phyloP scores from a whole-genome alignment of 2,888 invertebrate species.

The Cantharis rufa region DNA sequence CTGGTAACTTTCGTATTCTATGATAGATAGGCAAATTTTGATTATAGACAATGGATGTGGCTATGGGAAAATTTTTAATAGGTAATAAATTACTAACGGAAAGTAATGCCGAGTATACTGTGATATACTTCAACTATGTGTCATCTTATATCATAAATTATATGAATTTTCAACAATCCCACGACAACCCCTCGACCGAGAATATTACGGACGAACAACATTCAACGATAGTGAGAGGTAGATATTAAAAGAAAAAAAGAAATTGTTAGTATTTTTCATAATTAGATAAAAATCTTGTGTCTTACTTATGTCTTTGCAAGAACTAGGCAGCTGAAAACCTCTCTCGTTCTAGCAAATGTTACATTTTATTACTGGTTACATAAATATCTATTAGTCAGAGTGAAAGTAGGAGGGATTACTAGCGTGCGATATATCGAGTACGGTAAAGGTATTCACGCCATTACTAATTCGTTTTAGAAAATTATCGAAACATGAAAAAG shows the following conservation, averaged over 20 bases:
- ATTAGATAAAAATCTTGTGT: too few species aligned
- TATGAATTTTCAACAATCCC: not conserved
- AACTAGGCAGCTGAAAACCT: too few species aligned
- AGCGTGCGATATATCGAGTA: too few species aligned
- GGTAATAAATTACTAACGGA: not conserved
- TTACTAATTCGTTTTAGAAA: not conserved
- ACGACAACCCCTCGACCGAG: not conserved
- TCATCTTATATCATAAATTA: not conserved
- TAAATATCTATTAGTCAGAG: too few species aligned
- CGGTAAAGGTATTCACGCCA: too few species aligned
- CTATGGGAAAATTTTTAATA: not conserved
- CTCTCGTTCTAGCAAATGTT: too few species aligned
- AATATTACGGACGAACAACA: not conserved
- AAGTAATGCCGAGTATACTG: not conserved
- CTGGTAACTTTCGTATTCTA: not conserved
- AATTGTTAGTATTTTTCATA: too few species aligned
- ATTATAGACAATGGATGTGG: not conserved
- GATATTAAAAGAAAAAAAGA: too few species aligned
- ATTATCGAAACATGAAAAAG: not conserved
- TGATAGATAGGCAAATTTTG: not conserved
- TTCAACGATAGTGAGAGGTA: not conserved
- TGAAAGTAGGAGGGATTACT: too few species aligned
- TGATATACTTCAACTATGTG: not conserved
- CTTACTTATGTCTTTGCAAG: too few species aligned
- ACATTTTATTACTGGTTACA: too few species aligned